Base-by-base conservation (phyloP, 2,888 invertebrate genomes). In the Pyralis farinalis region DNA sequence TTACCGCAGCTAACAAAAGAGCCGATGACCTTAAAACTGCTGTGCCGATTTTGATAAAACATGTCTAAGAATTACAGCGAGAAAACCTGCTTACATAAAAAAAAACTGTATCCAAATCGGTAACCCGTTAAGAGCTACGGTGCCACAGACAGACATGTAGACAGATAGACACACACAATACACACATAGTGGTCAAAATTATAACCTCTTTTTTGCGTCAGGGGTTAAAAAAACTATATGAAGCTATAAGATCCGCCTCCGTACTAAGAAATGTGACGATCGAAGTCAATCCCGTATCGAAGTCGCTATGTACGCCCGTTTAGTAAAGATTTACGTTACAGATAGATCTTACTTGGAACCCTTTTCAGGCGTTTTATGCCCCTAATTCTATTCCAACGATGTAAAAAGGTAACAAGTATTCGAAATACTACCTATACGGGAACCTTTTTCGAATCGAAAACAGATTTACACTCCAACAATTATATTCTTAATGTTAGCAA, bases 291-390 rank as follows among this genome's bases (percentile, higher is more conserved):
- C 40, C 39, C 27, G 25, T 16, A 34, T 33, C 11, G 12, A n/a
- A 5, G 25, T 25, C 25, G 3, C 22, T 20, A 8, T 32, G 12
- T 12, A 40, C 33, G 34, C 47, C 51, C 62, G 52, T 56, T 58
- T 48, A 49, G 50, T 47, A 52, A 54, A 64, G 63, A 65, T 68
- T 65, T 65, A 68, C 61, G 54, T 51, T 49, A 50, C 37, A 54
- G 60, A 60, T 60, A 53, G 45, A 46, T 44, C 43, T 49, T 27
- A 32, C 33, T 47, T 39, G 22, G 58, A 69, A 75, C 78, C 78
- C 76, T 76, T 76, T 72, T 70, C 61, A 63, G 60, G 42, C 63
- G 58, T 61, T 70, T 69, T 68, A 69, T 66, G 54, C 51, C 62
- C 68, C 68, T 71, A 71, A 73, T 74, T 73, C 68, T 57, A 53